Evolutionary conservation across 1,140 invertebrate genomes (phyloP).

Genomic region (Pantala flavescens): DNA sequence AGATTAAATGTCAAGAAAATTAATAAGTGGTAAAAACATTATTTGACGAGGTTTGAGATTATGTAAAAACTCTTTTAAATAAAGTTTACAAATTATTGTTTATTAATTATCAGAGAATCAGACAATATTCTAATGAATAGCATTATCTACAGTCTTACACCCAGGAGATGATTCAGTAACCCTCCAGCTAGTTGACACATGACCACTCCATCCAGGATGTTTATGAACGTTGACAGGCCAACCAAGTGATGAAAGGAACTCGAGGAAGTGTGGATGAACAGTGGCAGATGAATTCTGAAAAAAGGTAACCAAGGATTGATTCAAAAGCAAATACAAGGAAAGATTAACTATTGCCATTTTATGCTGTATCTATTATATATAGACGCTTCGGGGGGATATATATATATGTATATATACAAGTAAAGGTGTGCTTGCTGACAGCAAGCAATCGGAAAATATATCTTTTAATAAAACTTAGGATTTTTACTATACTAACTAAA

Average conservation of each 20-base stretch:
- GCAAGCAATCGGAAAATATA: too few species aligned
- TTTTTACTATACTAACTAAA: too few species aligned
- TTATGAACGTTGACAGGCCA: conserved; percentile 71
- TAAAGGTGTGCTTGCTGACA: too few species aligned
- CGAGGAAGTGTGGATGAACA: conserved; percentile 62
- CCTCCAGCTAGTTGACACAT: conserved; percentile 67
- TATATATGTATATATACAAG: too few species aligned
- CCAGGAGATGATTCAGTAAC: conserved; percentile 19
- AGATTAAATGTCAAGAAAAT: conserved; percentile 12
- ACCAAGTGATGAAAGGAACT: conserved; percentile 72
- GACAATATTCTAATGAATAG: too few species aligned
- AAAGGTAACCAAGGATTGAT: conserved; percentile 19
- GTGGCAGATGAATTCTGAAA: conserved; percentile 23
- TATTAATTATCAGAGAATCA: too few species aligned
- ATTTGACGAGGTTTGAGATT: conserved; percentile 17
- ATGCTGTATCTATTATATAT: too few species aligned
- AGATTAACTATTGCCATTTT: conserved; percentile 16
- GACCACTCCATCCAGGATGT: conserved; percentile 86
- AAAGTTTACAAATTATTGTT: not conserved
- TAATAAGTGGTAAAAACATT: not conserved
- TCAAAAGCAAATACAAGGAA: conserved; percentile 2
- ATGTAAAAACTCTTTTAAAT: not conserved
- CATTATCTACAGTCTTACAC: not conserved
- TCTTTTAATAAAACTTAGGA: too few species aligned
- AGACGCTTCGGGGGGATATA: too few species aligned